Conservation (phyloP, 2,113 vertebrate species). For the Phainopepla nitens region DNA sequence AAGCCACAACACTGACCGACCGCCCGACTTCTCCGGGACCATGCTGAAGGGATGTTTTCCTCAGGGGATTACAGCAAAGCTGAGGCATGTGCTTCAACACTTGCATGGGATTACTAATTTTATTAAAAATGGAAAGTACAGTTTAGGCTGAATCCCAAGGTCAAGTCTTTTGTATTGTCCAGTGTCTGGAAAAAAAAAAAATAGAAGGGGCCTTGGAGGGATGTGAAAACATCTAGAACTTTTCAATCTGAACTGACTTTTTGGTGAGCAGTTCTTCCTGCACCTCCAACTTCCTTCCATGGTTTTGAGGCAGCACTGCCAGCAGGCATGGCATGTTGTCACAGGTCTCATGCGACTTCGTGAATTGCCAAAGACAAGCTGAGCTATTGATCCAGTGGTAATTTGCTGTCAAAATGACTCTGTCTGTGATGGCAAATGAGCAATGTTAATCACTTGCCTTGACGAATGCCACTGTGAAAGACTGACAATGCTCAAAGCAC, state of each 20-base stretch:
- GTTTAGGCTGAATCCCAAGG: not conserved
- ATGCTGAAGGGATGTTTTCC: not conserved
- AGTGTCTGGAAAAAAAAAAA: not conserved
- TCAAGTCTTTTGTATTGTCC: not conserved
- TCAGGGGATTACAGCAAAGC: constrained; percentile 32
- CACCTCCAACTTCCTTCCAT: not conserved
- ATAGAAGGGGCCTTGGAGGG: not conserved
- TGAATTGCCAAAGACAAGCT: constrained; percentile 50
- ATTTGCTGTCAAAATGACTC: constrained; percentile 62
- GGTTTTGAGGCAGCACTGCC: constrained; percentile 24
- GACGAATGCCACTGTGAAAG: constrained; percentile 6
- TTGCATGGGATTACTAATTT: constrained; percentile 42
- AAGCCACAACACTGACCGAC: not conserved
- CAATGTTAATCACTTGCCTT: constrained; percentile 42
- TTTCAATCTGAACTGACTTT: not conserved
- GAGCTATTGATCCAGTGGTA: constrained; percentile 60
- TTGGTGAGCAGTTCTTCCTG: not conserved
- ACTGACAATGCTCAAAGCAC: constrained; percentile 37
- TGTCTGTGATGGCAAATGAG: constrained; percentile 45
- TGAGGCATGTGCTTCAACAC: constrained; percentile 22
- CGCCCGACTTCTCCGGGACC: not conserved
- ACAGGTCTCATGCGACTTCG: constrained; percentile 13
- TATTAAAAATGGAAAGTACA: constrained; percentile 39
- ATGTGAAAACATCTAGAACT: not conserved
- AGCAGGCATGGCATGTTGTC: constrained; percentile 32